Conservation (phyloP, 2,888 invertebrate species). For the Campoplex nolae region DNA sequence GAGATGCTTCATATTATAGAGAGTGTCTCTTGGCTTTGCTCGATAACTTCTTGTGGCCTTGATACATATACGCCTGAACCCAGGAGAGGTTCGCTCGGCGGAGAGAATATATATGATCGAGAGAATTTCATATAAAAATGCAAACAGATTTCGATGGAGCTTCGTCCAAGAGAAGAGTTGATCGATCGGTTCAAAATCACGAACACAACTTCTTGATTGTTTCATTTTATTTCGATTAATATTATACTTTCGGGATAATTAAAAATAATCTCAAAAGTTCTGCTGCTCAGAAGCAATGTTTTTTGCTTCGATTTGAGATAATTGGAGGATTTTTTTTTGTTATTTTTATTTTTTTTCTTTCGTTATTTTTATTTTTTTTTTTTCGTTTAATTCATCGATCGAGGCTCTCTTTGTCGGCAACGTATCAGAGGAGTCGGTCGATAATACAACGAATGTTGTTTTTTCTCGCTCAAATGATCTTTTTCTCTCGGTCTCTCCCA, state of each 20-base stretch:
- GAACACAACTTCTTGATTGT: background rate
- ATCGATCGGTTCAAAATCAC: background rate
- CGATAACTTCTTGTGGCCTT: constrained; percentile 79
- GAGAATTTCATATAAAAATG: background rate
- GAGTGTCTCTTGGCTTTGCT: constrained; percentile 73
- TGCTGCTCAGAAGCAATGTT: background rate
- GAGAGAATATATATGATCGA: background rate
- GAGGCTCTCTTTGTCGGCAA: constrained; percentile 54
- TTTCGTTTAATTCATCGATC: constrained; percentile 12
- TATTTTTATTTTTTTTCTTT: no score
- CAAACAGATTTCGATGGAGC: constrained; percentile 19
- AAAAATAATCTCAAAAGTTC: background rate
- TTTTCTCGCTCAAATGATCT: constrained; percentile 26
- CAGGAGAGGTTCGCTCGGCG: constrained; percentile 71
- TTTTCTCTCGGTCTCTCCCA: background rate
- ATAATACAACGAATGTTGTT: constrained; percentile 28
- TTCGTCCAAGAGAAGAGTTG: background rate
- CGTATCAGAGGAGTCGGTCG: constrained; percentile 28
- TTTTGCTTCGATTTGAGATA: background rate
- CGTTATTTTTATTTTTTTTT: background rate
- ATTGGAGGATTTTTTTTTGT: background rate
- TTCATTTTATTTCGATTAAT: background rate
- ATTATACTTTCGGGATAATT: background rate
- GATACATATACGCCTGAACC: constrained; percentile 70
- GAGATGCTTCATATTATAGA: constrained; percentile 58